Evolutionary conservation across 2,888 invertebrate genomes (phyloP).

Genomic region (Euplexia lucipara): DNA sequence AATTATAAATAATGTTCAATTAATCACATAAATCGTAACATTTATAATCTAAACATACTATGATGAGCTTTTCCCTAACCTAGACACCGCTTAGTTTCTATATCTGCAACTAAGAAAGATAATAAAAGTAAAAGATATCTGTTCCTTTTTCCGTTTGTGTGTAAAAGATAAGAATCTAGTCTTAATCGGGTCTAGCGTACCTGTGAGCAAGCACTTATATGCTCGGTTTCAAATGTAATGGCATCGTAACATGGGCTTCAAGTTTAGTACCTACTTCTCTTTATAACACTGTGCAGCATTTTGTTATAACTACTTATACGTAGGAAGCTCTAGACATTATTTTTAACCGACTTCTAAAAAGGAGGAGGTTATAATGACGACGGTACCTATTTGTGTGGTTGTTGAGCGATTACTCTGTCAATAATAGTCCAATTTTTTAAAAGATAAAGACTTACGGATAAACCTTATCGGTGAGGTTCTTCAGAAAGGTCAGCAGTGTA

Average conservation of each 20-base stretch:
- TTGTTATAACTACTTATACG: constrained; percentile 17
- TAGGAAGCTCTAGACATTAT: not conserved
- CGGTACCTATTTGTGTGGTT: too few species aligned
- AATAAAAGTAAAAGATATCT: constrained; percentile 30
- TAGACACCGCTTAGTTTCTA: constrained; percentile 1
- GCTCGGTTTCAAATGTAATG: constrained; percentile 41
- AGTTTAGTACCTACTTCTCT: constrained; percentile 26
- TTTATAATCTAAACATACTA: constrained; percentile 18
- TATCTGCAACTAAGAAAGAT: constrained; percentile 3
- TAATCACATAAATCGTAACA: too few species aligned
- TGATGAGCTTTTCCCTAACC: not conserved
- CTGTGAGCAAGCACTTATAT: constrained; percentile 36
- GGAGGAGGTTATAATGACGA: too few species aligned
- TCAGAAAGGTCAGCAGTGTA: too few species aligned
- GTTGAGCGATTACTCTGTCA: too few species aligned
- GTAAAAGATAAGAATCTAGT: constrained; percentile 40
- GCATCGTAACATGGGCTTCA: constrained; percentile 23
- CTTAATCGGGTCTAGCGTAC: constrained; percentile 40
- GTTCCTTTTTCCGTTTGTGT: constrained; percentile 26
- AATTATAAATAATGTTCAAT: too few species aligned
- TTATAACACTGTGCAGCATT: constrained; percentile 21
- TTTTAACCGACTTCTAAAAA: too few species aligned
- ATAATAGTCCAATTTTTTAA: too few species aligned
- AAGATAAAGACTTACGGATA: too few species aligned
- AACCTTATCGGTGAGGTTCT: too few species aligned